A percentile compares a stretch with the other conserved stretches of the same genome.
phyloP scores from a whole-genome alignment of 2,888 invertebrate species.

The Drosophila falleni region DNA sequence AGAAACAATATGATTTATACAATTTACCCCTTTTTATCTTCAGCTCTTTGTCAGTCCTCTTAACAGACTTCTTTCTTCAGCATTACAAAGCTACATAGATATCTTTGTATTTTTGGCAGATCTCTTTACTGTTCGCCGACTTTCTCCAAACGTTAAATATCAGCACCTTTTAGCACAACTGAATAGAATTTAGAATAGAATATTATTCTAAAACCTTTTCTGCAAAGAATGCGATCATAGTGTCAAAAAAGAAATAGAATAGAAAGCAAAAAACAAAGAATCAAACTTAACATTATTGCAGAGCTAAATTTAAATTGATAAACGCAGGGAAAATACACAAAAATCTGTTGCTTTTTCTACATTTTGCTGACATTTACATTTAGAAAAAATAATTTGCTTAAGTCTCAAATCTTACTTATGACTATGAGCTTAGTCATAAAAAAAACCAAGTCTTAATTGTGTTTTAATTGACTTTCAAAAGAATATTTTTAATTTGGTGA shows the following conservation, averaged over 20 bases:
- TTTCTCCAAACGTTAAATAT: constrained; percentile 51
- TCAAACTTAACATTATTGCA: constrained; percentile 7
- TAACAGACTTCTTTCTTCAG: constrained; percentile 55
- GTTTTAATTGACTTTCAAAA: constrained; percentile 9
- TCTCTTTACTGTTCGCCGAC: constrained; percentile 39
- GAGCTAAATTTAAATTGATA: neutral
- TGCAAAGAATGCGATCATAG: neutral
- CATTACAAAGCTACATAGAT: constrained; percentile 30
- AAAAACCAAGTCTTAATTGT: neutral
- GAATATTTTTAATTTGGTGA: neutral
- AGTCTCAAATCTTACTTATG: neutral
- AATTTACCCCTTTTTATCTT: constrained; percentile 23
- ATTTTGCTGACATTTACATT: constrained; percentile 3
- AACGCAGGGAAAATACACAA: neutral
- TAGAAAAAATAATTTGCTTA: neutral
- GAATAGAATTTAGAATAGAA: constrained; percentile 11
- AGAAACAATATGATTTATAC: constrained; percentile 70
- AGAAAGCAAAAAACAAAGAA: constrained; percentile 8
- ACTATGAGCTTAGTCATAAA: neutral
- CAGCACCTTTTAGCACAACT: constrained; percentile 37
- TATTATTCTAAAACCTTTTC: constrained; percentile 12
- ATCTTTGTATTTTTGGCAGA: constrained; percentile 1
- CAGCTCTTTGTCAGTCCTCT: constrained; percentile 24
- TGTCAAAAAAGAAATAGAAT: neutral
- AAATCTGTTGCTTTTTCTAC: neutral